Evolutionary conservation across 2,113 vertebrate species (phyloP), one percentile per base, ranked within the genome.

Genomic region (Tupaia tana): DNA sequence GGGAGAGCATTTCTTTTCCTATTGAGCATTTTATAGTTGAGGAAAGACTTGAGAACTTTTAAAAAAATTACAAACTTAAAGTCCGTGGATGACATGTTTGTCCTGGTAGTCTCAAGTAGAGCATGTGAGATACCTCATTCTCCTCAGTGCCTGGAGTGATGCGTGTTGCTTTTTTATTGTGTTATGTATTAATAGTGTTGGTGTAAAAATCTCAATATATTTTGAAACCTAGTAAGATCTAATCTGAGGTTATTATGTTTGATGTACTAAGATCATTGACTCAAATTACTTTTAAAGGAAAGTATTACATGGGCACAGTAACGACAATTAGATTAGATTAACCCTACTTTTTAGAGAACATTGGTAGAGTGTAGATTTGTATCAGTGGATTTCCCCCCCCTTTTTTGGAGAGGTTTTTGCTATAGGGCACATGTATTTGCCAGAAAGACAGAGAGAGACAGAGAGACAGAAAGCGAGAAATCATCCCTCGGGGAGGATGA

Each of bases 261-360:
- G 86, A 56, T 80, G 15, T 52, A 34, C 77, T 96, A 61, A 89
- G 90, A 86, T 67, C 63, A 29, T 52, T 70, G 75, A 69, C 22
- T 88, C 2, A 78, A 27, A 66, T 90, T 91, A 81, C n/a, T 93
- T 96, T 92, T 67, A 81, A 92, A 73, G 83, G 73, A 77, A 92
- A 74, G 16, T 90, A 31, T 91, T 89, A 14, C 18, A 59, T 29
- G 82, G 61, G 20, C 52, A 85, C 19, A 43, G 19, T 73, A 43
- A 56, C 81, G 69, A 81, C 7, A 74, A 24, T 87, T 66, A n/a
- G 56, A 58, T 84, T 81, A 69, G 43, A 77, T 20, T 75, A 52
- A 52, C 20, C 54, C 24, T 86, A 31, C 71, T 89, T 86, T 87
- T 43, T 64, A 75, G 86, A 69, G 86, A 82, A 7, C 7, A 9